A percentile compares a stretch with the other conserved stretches of the same genome.
Conservation (phyloP, 2,113 vertebrate genomes). For the Glaucidium brasilianum region DNA sequence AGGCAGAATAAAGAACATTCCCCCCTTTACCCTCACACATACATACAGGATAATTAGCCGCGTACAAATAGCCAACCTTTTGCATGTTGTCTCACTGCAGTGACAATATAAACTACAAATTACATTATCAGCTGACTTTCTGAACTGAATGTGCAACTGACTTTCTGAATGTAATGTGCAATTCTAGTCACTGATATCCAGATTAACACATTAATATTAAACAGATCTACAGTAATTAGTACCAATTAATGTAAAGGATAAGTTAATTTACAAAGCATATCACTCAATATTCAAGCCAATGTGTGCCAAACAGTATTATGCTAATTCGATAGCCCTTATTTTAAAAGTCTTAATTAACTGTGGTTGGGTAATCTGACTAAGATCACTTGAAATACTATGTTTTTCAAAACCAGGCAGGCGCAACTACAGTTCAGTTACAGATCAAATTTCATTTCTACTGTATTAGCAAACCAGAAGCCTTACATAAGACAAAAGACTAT, state of each 20-base stretch:
- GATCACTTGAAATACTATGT: not conserved
- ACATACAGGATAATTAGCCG: not conserved
- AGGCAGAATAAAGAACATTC: not conserved
- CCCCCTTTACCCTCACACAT: not conserved
- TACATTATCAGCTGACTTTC: not conserved
- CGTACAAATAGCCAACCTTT: not conserved
- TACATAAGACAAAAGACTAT: not conserved
- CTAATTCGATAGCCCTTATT: not conserved
- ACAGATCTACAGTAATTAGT: constrained; percentile 27
- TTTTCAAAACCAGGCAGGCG: not conserved
- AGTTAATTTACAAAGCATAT: constrained; percentile 41
- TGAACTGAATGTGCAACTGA: not conserved
- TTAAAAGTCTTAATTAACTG: not conserved
- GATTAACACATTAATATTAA: constrained; percentile 54
- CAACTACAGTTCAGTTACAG: not conserved
- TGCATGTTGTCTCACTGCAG: not conserved
- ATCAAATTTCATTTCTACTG: not conserved
- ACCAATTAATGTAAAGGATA: constrained; percentile 56
- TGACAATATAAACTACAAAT: not conserved
- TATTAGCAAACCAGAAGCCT: not conserved
- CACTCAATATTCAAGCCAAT: not conserved
- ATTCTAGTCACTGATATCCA: constrained; percentile 11
- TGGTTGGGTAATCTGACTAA: not conserved
- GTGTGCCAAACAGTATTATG: not conserved
- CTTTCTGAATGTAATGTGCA: constrained; percentile 9